These are phyloP conservation scores for Maccullochella peelii DNA, from an alignment of 2,113 vertebrate genomes.

Conservation along the genomic window DNA sequence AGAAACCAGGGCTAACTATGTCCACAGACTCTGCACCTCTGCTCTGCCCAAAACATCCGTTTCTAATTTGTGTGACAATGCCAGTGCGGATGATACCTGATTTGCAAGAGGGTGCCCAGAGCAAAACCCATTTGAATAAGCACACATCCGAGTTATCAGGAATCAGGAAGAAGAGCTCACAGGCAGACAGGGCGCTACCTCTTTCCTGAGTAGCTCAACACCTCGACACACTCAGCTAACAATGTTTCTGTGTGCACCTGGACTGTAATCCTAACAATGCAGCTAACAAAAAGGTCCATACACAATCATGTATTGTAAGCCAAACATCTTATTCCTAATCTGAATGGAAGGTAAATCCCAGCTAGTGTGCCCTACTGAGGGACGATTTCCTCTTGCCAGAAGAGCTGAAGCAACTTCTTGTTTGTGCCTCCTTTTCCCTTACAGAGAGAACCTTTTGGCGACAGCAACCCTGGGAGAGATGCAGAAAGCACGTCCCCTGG, in stretches of 20 bases:
- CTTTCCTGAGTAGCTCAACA: slow-evolving; percentile 63
- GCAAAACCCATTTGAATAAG: slow-evolving; percentile 85
- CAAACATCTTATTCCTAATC: slow-evolving; percentile 67
- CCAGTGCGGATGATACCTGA: slow-evolving; percentile 78
- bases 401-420: slow-evolving; percentile 81
- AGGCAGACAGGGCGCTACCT: slow-evolving; percentile 63
- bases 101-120: slow-evolving; percentile 84
- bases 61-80: slow-evolving; percentile 86
- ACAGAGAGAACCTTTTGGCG: slow-evolving; percentile 83
- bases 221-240: slow-evolving; percentile 60
- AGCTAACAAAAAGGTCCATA: slow-evolving; percentile 63
- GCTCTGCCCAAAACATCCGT: slow-evolving; percentile 79
- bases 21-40: slow-evolving; percentile 62
- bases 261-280: slow-evolving; percentile 67
- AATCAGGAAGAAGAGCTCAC: slow-evolving; percentile 75
- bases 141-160: slow-evolving; percentile 81
- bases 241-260: slow-evolving; percentile 65
- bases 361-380: slow-evolving; percentile 66
- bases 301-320: slow-evolving; percentile 57
- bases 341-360: slow-evolving; percentile 74
- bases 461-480: slow-evolving; percentile 85
- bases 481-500: slow-evolving; percentile 84
- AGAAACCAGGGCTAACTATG: slow-evolving; percentile 58
- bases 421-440: slow-evolving; percentile 80
- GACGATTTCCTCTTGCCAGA: slow-evolving; percentile 76